phyloP scores from a whole-genome alignment of 2,113 vertebrate genomes.

The Limnothrissa miodon region DNA sequence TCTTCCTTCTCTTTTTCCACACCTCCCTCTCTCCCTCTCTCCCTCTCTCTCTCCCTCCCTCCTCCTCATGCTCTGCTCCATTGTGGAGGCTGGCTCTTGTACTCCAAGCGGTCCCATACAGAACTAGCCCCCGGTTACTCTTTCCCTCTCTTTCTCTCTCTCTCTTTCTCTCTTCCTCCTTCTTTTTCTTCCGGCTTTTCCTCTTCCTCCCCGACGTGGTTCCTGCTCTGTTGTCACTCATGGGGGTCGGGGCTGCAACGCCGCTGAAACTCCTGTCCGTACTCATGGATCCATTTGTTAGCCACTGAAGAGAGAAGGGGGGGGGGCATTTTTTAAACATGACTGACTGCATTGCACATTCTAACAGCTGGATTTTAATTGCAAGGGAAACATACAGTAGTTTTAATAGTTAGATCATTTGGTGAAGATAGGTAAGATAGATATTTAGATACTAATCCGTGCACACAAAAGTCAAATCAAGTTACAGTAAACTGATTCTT shows the following conservation, averaged over 20 bases:
- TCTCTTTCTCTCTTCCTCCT: background rate
- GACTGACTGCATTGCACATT: background rate
- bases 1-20: background rate
- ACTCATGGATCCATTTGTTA: slow-evolving; percentile 92
- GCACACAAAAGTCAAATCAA: background rate
- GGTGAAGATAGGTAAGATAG: background rate
- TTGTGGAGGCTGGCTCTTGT: slow-evolving; percentile 51
- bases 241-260: slow-evolving; percentile 74
- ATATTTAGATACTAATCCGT: background rate
- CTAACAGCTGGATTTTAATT: background rate
- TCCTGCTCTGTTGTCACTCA: slow-evolving; percentile 68
- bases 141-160: background rate
- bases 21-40: background rate
- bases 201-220: background rate
- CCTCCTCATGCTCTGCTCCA: slow-evolving; percentile 36
- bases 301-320: slow-evolving; percentile 75
- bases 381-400: background rate
- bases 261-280: slow-evolving; percentile 87
- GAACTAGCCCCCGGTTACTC: background rate
- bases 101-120: slow-evolving; percentile 46
- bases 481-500: background rate
- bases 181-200: background rate
- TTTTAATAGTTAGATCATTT: background rate
- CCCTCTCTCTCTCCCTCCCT: background rate
- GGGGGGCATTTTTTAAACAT: background rate